Percentiles rank a stretch among this genome's conserved stretches.
These are phyloP conservation scores for Oreochromis aureus DNA, from an alignment of 2,113 vertebrate genomes.

Conservation along the genomic window DNA sequence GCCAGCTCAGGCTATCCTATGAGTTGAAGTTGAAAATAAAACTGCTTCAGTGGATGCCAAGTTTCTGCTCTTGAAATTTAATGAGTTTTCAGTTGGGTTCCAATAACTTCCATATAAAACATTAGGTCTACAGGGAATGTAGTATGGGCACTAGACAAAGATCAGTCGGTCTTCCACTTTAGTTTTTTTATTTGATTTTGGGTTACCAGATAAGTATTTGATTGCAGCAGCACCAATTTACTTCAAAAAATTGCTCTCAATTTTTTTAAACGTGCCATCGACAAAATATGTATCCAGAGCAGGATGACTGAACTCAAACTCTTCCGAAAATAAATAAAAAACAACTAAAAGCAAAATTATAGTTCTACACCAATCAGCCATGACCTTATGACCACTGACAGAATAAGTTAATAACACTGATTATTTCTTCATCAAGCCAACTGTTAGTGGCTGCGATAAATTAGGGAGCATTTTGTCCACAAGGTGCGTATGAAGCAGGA, in stretches of 20 bases:
- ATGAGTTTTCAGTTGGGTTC: background rate
- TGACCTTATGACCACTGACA: background rate
- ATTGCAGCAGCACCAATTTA: background rate
- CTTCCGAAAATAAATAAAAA: background rate
- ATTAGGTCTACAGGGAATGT: background rate
- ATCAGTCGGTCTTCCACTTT: background rate
- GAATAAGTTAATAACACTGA: background rate
- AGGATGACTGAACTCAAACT: background rate
- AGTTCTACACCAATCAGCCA: background rate
- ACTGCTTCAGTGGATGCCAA: background rate
- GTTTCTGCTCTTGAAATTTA: constrained; percentile 1
- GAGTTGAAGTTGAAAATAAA: background rate
- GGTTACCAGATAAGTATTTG: background rate
- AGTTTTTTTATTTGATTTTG: background rate
- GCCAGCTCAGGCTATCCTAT: background rate
- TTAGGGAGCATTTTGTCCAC: background rate
- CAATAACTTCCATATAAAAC: background rate
- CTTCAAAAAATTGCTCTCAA: background rate
- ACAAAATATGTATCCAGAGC: background rate
- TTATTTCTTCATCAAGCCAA: background rate
- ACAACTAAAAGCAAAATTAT: background rate
- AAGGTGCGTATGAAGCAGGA: background rate
- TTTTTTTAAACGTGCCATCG: background rate
- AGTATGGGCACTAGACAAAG: background rate
- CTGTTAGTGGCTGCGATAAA: background rate